Evolutionary conservation across 1,140 invertebrate species (phyloP), one percentile per base, ranked within the genome.

Genomic region (Tigriopus japonicus): DNA sequence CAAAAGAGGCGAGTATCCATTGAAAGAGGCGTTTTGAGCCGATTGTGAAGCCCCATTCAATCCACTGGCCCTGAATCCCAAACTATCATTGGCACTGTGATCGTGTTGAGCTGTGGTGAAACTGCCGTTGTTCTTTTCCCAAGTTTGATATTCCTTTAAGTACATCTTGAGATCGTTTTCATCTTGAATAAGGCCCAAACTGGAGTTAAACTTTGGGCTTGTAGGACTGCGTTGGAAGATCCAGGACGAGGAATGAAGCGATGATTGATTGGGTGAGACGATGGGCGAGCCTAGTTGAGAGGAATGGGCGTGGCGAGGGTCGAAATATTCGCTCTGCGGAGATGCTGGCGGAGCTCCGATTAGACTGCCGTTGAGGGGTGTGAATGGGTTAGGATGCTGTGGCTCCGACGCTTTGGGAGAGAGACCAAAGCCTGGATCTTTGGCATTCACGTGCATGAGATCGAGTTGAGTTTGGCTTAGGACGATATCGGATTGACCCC

Each of bases 181-280:
- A 40, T 61, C 59, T 13, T 17, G 52, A 19, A 61, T 55, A 3
- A 52, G 17, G 10, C 21, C 23, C 14, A 17, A 19, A 15, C n/a
- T 24, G 5, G 17, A 40, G 14, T 49, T 49, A 6, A 28, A 28
- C 6, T 41, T 21, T 51, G 21, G 17, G 7, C 24, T 54, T 3
- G 17, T 14, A 6, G 17, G 14, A n/a, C n/a, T 17, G 6, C 28
- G 28, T 41, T 41, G 28, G n/a, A 28, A 58, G 6, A 58, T 40
- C 55, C 55, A 58, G 28, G 55, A 58, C 12, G 55, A 58, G 24
- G 55, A 58, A 41, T 58, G 35, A 12, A 56, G 35, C n/a, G 40
- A 58, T 35, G 28, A 35, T 35, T 35, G 28, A 35, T 35, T 35
- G 28, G 28, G 28, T 9, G 28, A 35, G 9, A 35, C 3, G 9